Conservation (phyloP, 2,888 invertebrate genomes). For the Drosophila pegasa region DNA sequence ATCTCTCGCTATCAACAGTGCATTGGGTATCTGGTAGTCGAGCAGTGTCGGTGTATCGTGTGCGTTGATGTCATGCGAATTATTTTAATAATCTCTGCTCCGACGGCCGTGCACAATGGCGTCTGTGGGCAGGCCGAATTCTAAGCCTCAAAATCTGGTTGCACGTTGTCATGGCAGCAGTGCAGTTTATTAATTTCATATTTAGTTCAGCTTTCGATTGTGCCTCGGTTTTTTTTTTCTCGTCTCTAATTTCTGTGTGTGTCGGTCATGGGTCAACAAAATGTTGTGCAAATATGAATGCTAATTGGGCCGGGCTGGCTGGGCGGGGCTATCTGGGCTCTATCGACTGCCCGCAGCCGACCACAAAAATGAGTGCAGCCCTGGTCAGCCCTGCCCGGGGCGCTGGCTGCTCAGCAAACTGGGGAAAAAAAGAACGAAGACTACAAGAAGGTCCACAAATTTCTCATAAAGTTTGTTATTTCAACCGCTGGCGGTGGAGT, state of each 20-base stretch:
- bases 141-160: conserved; percentile 11
- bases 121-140: conserved; percentile 50
- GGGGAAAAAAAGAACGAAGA: conserved; percentile 4
- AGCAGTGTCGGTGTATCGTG: not conserved
- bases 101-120: conserved; percentile 12
- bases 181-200: conserved; percentile 44
- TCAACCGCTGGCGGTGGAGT: conserved; percentile 52
- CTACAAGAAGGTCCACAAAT: conserved; percentile 45
- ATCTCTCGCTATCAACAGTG: not conserved
- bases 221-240: not conserved
- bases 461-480: conserved; percentile 60
- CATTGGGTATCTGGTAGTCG: not conserved
- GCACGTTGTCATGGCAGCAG: conserved; percentile 34
- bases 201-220: conserved; percentile 17
- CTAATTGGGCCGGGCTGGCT: conserved; percentile 41
- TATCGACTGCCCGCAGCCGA: conserved; percentile 28
- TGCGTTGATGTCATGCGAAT: conserved; percentile 58
- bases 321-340: conserved; percentile 6
- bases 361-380: conserved; percentile 49
- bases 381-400: conserved; percentile 44
- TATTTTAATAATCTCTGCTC: conserved; percentile 70
- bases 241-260: not conserved
- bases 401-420: conserved; percentile 9
- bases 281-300: conserved; percentile 19
- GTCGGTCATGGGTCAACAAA: conserved; percentile 12